Evolutionary conservation across 2,888 invertebrate genomes (phyloP).

Genomic region (Rhopalosiphum nymphaeae): DNA sequence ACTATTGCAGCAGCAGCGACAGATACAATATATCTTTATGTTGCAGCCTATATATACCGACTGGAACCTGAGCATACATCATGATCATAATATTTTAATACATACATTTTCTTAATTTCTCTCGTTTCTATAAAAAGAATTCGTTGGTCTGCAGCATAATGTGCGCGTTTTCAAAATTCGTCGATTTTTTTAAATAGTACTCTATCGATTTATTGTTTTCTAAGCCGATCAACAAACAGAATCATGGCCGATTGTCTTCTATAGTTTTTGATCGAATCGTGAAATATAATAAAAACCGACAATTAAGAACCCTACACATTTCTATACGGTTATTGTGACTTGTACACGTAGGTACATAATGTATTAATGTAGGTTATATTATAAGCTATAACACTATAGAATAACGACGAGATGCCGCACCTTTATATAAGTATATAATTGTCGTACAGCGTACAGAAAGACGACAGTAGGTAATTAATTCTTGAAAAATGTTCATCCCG

Average conservation of each 20-base stretch:
- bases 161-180: background rate
- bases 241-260: background rate
- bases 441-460: background rate
- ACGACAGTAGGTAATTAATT: background rate
- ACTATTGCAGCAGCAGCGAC: background rate
- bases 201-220: background rate
- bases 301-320: no score
- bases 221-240: background rate
- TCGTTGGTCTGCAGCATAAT: background rate
- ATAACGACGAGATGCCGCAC: background rate
- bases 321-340: background rate
- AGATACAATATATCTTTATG: background rate
- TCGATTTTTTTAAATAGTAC: background rate
- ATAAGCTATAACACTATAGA: background rate
- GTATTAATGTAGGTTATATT: background rate
- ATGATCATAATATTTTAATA: background rate
- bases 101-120: background rate
- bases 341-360: background rate
- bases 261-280: no score
- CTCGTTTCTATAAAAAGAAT: background rate
- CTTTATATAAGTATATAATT: background rate
- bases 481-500: background rate
- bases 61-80: background rate
- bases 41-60: background rate
- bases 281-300: no score